Conservation (phyloP, 2,113 vertebrate species). For the Nerophis lumbriciformis region DNA sequence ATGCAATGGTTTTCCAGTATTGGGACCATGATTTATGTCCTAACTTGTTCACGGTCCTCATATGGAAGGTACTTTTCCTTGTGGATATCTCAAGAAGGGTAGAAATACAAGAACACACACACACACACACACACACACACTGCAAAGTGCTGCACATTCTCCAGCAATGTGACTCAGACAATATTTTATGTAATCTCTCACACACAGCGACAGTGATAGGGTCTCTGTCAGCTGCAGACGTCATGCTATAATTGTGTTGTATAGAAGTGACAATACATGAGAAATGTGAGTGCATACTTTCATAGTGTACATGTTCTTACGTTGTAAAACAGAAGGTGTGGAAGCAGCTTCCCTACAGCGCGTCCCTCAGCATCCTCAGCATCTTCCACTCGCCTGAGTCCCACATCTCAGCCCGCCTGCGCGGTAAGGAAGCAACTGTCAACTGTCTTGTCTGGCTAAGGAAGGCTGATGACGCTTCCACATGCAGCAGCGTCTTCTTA, state of each 20-base stretch:
- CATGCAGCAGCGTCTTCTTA: conserved; percentile 16
- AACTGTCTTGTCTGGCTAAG: not conserved
- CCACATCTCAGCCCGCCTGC: conserved; percentile 54
- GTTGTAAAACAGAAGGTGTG: conserved; percentile 41
- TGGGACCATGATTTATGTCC: too few species aligned
- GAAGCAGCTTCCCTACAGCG: conserved; percentile 44
- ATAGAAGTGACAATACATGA: not conserved
- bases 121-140: not conserved
- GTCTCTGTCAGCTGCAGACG: conserved; percentile 17
- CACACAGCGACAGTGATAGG: conserved; percentile 27
- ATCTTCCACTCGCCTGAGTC: conserved; percentile 41
- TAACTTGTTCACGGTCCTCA: too few species aligned
- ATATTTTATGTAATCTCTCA: conserved; percentile 55
- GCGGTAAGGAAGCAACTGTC: conserved; percentile 15
- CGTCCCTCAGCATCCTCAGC: conserved; percentile 33
- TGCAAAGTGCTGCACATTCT: conserved; percentile 24
- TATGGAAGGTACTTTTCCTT: too few species aligned
- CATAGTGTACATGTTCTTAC: conserved; percentile 31
- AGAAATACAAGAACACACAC: too few species aligned
- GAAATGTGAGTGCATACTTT: not conserved
- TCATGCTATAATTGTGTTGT: conserved; percentile 8
- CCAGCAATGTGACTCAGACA: conserved; percentile 40
- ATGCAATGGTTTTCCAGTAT: too few species aligned
- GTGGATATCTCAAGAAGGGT: too few species aligned
- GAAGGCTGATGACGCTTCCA: not conserved